Evolutionary conservation across 1,140 invertebrate genomes (phyloP).

Genomic region (Drosophila ambigua): DNA sequence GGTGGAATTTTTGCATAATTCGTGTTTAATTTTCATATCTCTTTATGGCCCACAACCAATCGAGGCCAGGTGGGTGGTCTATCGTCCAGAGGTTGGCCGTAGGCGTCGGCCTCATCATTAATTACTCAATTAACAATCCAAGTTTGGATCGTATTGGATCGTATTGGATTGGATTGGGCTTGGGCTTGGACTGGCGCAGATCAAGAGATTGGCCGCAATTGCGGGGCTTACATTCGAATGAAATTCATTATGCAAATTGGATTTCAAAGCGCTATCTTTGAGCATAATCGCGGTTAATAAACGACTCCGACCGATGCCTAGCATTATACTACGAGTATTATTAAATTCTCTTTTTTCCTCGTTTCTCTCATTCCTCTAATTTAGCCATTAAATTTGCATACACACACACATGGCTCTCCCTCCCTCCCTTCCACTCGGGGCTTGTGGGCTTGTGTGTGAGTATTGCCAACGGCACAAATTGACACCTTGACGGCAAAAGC

Average conservation of each 20-base stretch:
- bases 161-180: no score
- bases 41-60: slow-evolving; percentile 21
- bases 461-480: slow-evolving; percentile 68
- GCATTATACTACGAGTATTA: slow-evolving; percentile 24
- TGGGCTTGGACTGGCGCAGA: neutral
- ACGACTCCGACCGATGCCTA: slow-evolving; percentile 29
- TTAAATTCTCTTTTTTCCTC: slow-evolving; percentile 36
- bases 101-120: slow-evolving; percentile 72
- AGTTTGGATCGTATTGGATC: neutral
- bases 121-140: slow-evolving; percentile 75
- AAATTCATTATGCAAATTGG: slow-evolving; percentile 77
- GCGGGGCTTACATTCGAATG: slow-evolving; percentile 62
- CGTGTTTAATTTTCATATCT: slow-evolving; percentile 26
- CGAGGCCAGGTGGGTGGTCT: slow-evolving; percentile 61
- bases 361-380: slow-evolving; percentile 66
- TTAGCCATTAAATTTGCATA: slow-evolving; percentile 82
- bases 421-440: neutral
- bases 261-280: slow-evolving; percentile 49
- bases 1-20: slow-evolving; percentile 45
- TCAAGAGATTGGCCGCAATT: slow-evolving; percentile 50
- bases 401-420: neutral
- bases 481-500: slow-evolving; percentile 63
- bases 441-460: slow-evolving; percentile 10
- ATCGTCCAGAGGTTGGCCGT: slow-evolving; percentile 25
- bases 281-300: slow-evolving; percentile 71